Percentiles rank a stretch among this genome's conserved stretches.
These are phyloP conservation scores for Pyxicephalus adspersus DNA, from an alignment of 2,113 vertebrate genomes.

Conservation along the genomic window DNA sequence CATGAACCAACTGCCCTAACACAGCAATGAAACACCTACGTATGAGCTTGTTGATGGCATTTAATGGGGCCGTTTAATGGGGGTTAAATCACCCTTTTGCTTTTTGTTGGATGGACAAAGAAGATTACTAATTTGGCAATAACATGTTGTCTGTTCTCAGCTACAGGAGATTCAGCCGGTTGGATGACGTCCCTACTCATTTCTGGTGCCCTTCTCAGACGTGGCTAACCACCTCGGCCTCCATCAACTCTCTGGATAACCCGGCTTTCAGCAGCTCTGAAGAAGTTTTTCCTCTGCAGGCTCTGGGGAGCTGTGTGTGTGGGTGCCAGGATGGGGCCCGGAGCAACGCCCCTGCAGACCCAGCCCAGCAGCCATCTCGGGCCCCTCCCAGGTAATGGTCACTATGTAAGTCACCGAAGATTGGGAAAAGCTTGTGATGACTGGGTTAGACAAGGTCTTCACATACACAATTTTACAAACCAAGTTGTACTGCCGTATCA, in stretches of 20 bases:
- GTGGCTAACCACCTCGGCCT: conserved; percentile 68
- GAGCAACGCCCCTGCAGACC: conserved; percentile 12
- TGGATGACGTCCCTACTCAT: conserved; percentile 83
- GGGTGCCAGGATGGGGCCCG: conserved; percentile 74
- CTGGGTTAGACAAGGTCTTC: too few species aligned
- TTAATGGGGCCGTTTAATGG: too few species aligned
- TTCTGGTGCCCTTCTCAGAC: conserved; percentile 83
- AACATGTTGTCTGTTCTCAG: conserved; percentile 61
- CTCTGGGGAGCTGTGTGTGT: conserved; percentile 70
- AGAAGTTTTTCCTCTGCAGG: conserved; percentile 81
- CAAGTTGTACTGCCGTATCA: too few species aligned
- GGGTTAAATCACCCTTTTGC: too few species aligned
- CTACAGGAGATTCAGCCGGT: conserved; percentile 87
- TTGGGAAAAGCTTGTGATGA: neutral
- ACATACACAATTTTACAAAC: too few species aligned
- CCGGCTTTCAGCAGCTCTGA: conserved; percentile 82
- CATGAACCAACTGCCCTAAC: too few species aligned
- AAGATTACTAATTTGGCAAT: too few species aligned
- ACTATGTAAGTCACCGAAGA: neutral
- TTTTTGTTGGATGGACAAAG: neutral
- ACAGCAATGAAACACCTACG: too few species aligned
- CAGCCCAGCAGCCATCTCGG: neutral
- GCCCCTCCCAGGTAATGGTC: conserved; percentile 25
- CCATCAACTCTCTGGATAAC: conserved; percentile 81
- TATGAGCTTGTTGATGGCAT: too few species aligned